Evolutionary conservation across 1,140 invertebrate genomes (phyloP).

Genomic region (Luehdorfia chinensis): DNA sequence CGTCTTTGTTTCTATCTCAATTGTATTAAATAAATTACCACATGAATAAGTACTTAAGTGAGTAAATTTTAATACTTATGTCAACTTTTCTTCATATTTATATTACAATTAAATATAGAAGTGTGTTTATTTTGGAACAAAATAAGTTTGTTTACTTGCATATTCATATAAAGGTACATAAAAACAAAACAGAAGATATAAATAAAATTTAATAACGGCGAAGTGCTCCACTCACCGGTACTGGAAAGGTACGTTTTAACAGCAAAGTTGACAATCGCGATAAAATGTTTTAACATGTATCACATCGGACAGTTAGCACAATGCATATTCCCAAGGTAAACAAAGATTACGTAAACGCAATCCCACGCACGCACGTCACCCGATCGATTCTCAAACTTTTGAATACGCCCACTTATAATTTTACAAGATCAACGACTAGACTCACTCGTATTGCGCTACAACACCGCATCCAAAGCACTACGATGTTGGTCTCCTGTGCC

Average conservation of each 20-base stretch:
- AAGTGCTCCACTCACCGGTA: slow-evolving; percentile 24
- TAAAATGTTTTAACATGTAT: slow-evolving; percentile 28
- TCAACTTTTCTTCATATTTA: too few species aligned
- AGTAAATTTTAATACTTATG: too few species aligned
- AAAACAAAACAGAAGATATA: slow-evolving; percentile 7
- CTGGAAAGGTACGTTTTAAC: slow-evolving; percentile 19
- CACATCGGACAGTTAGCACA: slow-evolving; percentile 43
- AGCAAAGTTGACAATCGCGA: slow-evolving; percentile 27
- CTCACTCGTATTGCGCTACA: slow-evolving; percentile 43
- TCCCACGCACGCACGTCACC: slow-evolving; percentile 72
- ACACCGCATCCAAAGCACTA: slow-evolving; percentile 61
- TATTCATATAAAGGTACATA: too few species aligned
- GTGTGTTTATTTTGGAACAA: too few species aligned
- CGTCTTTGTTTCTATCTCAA: too few species aligned
- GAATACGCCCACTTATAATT: slow-evolving; percentile 73
- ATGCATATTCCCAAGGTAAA: slow-evolving; percentile 75
- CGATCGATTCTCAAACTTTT: slow-evolving; percentile 76
- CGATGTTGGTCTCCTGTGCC: slow-evolving; percentile 48
- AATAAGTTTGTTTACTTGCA: too few species aligned
- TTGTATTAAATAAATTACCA: too few species aligned
- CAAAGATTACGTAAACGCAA: slow-evolving; percentile 76
- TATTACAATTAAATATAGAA: too few species aligned
- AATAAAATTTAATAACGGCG: slow-evolving; percentile 2
- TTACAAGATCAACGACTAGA: slow-evolving; percentile 52
- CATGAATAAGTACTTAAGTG: too few species aligned